phyloP scores from a whole-genome alignment of 2,888 invertebrate species.

The Tetragnatha montana region DNA sequence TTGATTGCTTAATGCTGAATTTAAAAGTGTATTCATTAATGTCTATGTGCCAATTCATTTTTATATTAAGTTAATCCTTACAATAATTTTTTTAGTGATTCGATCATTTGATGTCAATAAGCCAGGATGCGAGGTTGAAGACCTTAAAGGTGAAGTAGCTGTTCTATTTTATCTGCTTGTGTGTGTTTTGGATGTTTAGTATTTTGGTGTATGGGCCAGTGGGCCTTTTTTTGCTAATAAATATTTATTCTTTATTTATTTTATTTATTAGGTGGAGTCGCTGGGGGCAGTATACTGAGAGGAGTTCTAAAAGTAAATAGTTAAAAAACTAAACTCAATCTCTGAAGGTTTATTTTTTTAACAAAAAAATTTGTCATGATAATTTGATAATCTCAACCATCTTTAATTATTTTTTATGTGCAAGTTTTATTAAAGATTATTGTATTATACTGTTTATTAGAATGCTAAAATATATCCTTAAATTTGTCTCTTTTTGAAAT shows the following conservation, averaged over 20 bases:
- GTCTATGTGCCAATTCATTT: not conserved
- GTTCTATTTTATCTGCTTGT: no score
- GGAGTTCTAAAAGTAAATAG: conserved; percentile 81
- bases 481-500: not conserved
- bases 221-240: no score
- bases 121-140: conserved; percentile 98
- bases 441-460: no score
- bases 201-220: no score
- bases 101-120: conserved; percentile 99
- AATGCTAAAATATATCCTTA: not conserved
- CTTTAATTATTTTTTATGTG: not conserved
- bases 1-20: not conserved
- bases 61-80: not conserved
- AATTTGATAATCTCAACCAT: not conserved
- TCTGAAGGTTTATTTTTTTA: not conserved
- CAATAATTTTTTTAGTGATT: conserved; percentile 76
- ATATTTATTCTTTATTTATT: no score
- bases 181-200: no score
- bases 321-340: not conserved
- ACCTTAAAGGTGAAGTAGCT: conserved; percentile 98
- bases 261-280: no score
- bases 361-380: not conserved
- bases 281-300: conserved; percentile 97
- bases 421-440: not conserved
- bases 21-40: not conserved